These are phyloP conservation scores for Rattus rattus DNA, from an alignment of 2,113 vertebrate species.

Conservation along the genomic window DNA sequence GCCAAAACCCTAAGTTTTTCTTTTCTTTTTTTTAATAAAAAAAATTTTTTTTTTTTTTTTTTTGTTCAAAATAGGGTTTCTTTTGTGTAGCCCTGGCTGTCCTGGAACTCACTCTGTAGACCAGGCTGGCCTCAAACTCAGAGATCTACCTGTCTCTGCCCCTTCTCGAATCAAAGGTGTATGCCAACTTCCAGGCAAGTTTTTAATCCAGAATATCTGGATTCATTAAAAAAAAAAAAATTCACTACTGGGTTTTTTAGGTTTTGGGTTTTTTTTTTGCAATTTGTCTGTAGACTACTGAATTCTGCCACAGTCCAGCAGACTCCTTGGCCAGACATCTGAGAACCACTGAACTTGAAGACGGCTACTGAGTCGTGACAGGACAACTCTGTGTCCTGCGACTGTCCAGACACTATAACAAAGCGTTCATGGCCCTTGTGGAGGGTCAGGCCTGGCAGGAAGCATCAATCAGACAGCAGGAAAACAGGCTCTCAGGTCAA, in stretches of 20 bases:
- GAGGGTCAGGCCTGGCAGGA: not conserved
- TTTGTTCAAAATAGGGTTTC: not conserved
- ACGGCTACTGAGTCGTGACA: not conserved
- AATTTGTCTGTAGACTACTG: not conserved
- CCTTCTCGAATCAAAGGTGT: not conserved
- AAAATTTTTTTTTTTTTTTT: not conserved
- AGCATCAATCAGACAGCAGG: not conserved
- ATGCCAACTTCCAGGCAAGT: not conserved
- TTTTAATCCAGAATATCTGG: slow-evolving; percentile 45
- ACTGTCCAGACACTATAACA: not conserved
- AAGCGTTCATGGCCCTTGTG: not conserved
- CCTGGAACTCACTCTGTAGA: not conserved
- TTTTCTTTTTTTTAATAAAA: not conserved
- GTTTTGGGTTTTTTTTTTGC: slow-evolving; percentile 56
- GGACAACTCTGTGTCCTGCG: not conserved
- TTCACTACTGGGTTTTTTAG: not conserved
- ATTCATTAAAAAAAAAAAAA: not conserved
- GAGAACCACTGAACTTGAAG: not conserved
- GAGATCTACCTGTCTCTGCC: not conserved
- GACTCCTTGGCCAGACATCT: not conserved
- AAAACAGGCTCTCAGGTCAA: not conserved
- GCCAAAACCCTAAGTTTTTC: not conserved
- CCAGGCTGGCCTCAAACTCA: not conserved
- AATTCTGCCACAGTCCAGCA: not conserved
- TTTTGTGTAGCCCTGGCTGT: not conserved